These are phyloP conservation scores for Meiosimyza platycephala DNA, from an alignment of 2,888 invertebrate genomes.

Conservation along the genomic window DNA sequence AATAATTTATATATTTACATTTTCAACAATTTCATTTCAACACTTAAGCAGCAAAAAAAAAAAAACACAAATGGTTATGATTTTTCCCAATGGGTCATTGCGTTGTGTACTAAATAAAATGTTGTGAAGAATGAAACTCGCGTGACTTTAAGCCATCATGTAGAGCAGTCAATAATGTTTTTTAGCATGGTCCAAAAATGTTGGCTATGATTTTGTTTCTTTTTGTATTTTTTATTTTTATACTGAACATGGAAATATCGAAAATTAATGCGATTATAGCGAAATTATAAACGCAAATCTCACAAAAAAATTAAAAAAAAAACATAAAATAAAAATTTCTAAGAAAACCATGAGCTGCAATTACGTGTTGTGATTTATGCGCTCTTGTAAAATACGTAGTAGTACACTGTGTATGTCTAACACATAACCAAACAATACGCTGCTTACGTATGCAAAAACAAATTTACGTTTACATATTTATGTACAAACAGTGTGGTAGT, in stretches of 20 bases:
- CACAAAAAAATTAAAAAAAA: neutral
- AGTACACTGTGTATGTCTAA: slow-evolving; percentile 32
- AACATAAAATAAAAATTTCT: neutral
- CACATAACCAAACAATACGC: neutral
- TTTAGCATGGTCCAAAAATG: neutral
- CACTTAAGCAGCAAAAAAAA: too few relatives aligned
- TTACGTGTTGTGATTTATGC: slow-evolving; percentile 6
- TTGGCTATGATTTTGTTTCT: too few relatives aligned
- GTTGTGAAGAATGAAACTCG: neutral
- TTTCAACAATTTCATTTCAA: too few relatives aligned
- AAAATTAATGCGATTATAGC: neutral
- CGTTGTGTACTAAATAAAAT: too few relatives aligned
- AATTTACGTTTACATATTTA: neutral
- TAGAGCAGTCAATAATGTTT: neutral
- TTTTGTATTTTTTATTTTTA: neutral
- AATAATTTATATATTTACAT: too few relatives aligned
- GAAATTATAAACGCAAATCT: neutral
- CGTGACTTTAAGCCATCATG: slow-evolving; percentile 3
- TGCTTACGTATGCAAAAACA: neutral
- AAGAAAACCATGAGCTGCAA: neutral
- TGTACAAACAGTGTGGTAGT: too few relatives aligned
- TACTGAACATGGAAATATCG: neutral
- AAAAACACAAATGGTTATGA: too few relatives aligned
- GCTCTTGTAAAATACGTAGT: neutral
- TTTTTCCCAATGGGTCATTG: too few relatives aligned